Conservation (phyloP, 2,113 vertebrate genomes). For the Xyliphius kryptos region DNA sequence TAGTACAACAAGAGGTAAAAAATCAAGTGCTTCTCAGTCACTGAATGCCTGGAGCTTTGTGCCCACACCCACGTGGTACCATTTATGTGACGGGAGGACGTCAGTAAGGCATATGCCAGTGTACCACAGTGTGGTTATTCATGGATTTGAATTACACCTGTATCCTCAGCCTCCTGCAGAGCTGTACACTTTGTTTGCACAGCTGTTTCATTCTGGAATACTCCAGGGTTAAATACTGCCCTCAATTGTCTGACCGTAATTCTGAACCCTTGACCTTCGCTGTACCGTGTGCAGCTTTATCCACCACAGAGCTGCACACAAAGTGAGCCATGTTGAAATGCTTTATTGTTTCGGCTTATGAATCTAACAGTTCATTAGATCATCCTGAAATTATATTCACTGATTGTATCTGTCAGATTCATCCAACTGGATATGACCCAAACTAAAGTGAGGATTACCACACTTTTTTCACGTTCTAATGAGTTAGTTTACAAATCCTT, state of each 20-base stretch:
- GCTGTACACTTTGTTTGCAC: slow-evolving; percentile 49
- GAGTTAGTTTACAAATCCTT: slow-evolving; percentile 1
- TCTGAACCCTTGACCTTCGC: slow-evolving; percentile 48
- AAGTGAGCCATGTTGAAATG: neutral
- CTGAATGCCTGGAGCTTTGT: slow-evolving; percentile 15
- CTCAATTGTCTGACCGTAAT: slow-evolving; percentile 52
- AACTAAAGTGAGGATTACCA: neutral
- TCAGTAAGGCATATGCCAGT: slow-evolving; percentile 32
- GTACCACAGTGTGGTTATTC: slow-evolving; percentile 57
- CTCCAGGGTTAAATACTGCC: slow-evolving; percentile 46
- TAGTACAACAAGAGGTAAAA: slow-evolving; percentile 11
- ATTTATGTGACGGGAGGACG: slow-evolving; percentile 18
- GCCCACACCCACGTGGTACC: slow-evolving; percentile 18
- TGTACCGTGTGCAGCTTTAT: slow-evolving; percentile 22
- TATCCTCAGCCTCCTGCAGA: slow-evolving; percentile 24
- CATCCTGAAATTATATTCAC: neutral
- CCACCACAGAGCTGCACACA: slow-evolving; percentile 12
- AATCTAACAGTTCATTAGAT: neutral
- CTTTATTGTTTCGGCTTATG: neutral
- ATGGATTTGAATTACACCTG: slow-evolving; percentile 51
- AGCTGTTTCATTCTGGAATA: slow-evolving; percentile 51
- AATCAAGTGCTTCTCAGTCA: slow-evolving; percentile 10
- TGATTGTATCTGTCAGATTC: too few species aligned
- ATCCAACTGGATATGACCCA: too few species aligned
- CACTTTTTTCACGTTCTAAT: neutral